phyloP scores from a whole-genome alignment of 2,888 invertebrate species.

The Mythimna lalbum region DNA sequence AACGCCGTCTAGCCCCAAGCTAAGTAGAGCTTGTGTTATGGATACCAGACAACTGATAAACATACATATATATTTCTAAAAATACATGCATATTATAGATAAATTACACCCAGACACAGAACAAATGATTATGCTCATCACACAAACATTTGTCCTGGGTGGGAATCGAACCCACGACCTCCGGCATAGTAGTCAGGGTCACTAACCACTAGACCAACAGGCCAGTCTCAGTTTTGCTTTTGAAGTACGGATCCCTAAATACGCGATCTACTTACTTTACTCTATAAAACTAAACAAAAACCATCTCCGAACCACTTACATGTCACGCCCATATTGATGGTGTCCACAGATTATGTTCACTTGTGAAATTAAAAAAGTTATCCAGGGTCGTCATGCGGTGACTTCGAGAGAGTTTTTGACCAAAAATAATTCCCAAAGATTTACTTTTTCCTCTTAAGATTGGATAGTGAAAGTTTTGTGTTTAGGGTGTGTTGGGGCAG shows the following conservation, averaged over 20 bases:
- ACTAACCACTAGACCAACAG: no score
- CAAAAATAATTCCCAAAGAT: conserved; percentile 34
- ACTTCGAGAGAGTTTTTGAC: conserved; percentile 44
- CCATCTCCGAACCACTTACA: not conserved
- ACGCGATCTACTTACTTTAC: conserved; percentile 2
- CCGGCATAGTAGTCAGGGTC: no score
- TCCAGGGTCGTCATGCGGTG: conserved; percentile 52
- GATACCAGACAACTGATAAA: no score
- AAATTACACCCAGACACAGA: no score
- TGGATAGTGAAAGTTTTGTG: conserved; percentile 47
- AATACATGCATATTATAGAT: no score
- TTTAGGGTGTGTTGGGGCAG: conserved; percentile 24
- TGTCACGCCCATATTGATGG: conserved; percentile 62
- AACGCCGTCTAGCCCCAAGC: no score
- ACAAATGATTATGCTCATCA: no score
- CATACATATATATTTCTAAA: no score
- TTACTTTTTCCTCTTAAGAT: conserved; percentile 36
- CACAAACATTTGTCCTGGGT: no score
- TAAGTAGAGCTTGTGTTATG: no score
- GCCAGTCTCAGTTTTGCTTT: no score
- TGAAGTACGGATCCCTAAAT: not conserved
- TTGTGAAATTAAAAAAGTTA: conserved; percentile 70
- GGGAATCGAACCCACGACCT: no score
- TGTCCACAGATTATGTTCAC: conserved; percentile 66
- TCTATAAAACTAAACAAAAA: conserved; percentile 36